phyloP scores from a whole-genome alignment of 1,140 invertebrate species.

The Laupala kohalensis region DNA sequence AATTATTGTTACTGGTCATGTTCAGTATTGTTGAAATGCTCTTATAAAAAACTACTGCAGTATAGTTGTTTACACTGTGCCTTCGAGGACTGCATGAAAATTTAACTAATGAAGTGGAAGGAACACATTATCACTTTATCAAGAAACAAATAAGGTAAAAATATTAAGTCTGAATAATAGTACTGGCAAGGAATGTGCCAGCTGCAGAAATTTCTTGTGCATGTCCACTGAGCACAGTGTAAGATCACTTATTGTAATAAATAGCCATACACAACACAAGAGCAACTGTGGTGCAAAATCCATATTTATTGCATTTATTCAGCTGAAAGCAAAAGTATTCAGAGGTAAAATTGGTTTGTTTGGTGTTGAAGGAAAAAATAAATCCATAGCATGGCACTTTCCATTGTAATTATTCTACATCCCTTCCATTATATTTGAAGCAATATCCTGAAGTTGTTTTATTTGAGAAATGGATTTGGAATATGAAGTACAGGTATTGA shows the following conservation, averaged over 20 bases:
- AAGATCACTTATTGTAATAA: neutral
- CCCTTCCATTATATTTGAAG: neutral
- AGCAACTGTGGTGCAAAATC: conserved; percentile 5
- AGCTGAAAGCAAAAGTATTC: neutral
- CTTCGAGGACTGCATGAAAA: neutral
- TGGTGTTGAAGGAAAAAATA: neutral
- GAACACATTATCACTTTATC: neutral
- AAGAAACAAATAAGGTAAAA: neutral
- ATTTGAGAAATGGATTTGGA: conserved; percentile 15
- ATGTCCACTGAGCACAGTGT: neutral
- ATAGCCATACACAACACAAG: neutral
- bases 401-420: neutral
- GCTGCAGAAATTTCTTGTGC: neutral
- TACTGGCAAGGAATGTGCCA: too few relatives aligned
- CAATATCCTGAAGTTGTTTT: neutral
- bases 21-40: neutral
- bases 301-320: neutral
- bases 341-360: neutral
- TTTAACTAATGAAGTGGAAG: neutral
- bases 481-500: conserved; percentile 13
- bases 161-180: neutral
- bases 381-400: neutral
- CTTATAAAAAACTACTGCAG: neutral
- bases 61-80: neutral
- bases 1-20: neutral